These are phyloP conservation scores for Orchesella cincta DNA, from an alignment of 1,140 invertebrate species.

Conservation along the genomic window DNA sequence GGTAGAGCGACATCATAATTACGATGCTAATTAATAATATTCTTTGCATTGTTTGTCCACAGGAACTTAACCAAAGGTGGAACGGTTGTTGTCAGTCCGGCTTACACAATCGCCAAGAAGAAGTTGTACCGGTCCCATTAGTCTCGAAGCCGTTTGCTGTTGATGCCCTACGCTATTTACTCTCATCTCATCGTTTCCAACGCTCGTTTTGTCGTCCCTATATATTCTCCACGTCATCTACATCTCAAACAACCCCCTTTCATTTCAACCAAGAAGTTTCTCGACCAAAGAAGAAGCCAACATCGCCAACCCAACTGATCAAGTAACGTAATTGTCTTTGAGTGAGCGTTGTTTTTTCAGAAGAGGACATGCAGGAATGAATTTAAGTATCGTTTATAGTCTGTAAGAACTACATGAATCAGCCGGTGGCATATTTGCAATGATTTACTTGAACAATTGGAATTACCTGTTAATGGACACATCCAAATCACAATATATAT, in stretches of 20 bases:
- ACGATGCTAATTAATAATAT: constrained; percentile 25
- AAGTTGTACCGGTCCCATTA: constrained; percentile 72
- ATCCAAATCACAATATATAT: constrained; percentile 21
- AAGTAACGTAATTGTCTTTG: not conserved
- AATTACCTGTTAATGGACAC: constrained; percentile 22
- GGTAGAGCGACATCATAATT: constrained; percentile 28
- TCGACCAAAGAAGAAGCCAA: not conserved
- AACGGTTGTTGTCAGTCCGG: constrained; percentile 79
- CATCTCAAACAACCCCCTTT: not conserved
- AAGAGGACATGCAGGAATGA: not conserved
- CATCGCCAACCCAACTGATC: not conserved
- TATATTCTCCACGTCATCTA: not conserved
- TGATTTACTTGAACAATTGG: not conserved
- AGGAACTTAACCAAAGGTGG: constrained; percentile 78
- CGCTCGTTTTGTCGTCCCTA: too few relatives aligned
- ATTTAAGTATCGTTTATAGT: not conserved
- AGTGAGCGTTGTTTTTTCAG: not conserved
- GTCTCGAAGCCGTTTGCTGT: not conserved
- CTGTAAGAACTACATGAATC: not conserved
- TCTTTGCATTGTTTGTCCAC: constrained; percentile 55
- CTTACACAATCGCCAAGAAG: constrained; percentile 80
- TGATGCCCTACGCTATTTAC: not conserved
- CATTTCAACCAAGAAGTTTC: not conserved
- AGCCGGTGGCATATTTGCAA: constrained; percentile 10
- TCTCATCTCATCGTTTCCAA: not conserved